A percentile compares a stretch with the other conserved stretches of the same genome.
These are phyloP conservation scores for Pycnomerus fuliginosus DNA, from an alignment of 2,888 invertebrate species.

Conservation along the genomic window DNA sequence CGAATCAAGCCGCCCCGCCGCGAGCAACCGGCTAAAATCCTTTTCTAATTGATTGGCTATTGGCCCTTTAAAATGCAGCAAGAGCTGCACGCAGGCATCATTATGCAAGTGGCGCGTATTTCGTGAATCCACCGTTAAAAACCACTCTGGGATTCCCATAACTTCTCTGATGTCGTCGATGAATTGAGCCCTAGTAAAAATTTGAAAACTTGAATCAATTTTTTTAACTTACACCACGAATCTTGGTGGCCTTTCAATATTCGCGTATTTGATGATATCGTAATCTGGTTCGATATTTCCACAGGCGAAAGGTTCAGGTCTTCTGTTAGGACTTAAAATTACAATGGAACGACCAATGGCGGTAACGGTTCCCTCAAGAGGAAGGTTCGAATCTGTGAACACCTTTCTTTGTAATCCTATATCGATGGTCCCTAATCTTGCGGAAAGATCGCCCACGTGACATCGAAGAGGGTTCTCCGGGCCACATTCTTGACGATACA, in stretches of 20 bases:
- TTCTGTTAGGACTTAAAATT: conserved; percentile 73
- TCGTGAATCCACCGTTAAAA: conserved; percentile 80
- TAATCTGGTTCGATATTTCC: conserved; percentile 90
- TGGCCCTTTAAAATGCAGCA: conserved; percentile 84
- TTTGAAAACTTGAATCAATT: too few species aligned
- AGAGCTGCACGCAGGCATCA: conserved; percentile 79
- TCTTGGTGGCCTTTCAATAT: conserved; percentile 81
- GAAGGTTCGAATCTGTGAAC: conserved; percentile 84
- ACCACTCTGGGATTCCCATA: conserved; percentile 88
- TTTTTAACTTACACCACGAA: conserved; percentile 74
- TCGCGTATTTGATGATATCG: conserved; percentile 86
- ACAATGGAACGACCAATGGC: conserved; percentile 86
- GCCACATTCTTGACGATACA: conserved; percentile 85
- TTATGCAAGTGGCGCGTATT: conserved; percentile 75
- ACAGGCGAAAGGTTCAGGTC: conserved; percentile 76
- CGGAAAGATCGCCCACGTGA: conserved; percentile 87
- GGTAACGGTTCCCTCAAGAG: conserved; percentile 73
- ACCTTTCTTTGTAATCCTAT: conserved; percentile 76
- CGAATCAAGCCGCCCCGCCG: conserved; percentile 70
- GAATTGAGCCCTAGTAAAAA: conserved; percentile 83
- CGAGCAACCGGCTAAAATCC: conserved; percentile 74
- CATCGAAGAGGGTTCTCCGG: conserved; percentile 86
- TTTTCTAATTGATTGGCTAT: conserved; percentile 76
- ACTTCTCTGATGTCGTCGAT: conserved; percentile 76
- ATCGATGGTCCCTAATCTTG: conserved; percentile 79